Evolutionary conservation across 1,140 invertebrate species (phyloP), one percentile per base, ranked within the genome.

Genomic region (Popillia japonica): DNA sequence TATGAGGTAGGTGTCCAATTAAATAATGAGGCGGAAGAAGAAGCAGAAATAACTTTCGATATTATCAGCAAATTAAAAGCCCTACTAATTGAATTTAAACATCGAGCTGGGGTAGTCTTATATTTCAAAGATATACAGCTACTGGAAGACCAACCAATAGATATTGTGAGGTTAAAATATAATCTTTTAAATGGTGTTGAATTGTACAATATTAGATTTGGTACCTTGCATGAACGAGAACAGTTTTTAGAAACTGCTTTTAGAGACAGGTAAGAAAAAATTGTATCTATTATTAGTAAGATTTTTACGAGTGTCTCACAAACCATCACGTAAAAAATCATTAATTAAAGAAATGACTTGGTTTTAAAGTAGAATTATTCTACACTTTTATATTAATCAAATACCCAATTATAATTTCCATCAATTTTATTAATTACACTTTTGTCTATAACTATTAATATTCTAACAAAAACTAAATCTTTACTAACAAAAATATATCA

Each of bases 131-230:
- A 44, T 44, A 11, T 44, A 44, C 2, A 44, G 6, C 42, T 44
- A 44, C 14, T 44, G 14, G 42, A 44, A n/a, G 42, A 44, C 42
- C 42, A n/a, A 44, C 14, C 42, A 7, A n/a, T 44, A 2, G 42
- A 55, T 55, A 55, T 14, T 55, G 48, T 55, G 48, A 44, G 48
- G n/a, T 14, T 55, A 55, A 55, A n/a, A 55, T 14, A 55, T 55
- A 55, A 55, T 55, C 48, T 55, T n/a, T 14, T n/a, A n/a, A 55
- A 55, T 55, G 11, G 9, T n/a, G 14, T 55, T n/a, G 48, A 55
- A n/a, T 55, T 55, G 14, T 55, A 55, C 17, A 55, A 55, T 11
- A 14, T 55, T 55, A 55, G 48, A 44, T 44, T 55, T 55, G 48
- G 48, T n/a, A 14, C 48, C 10, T 17, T n/a, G 14, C 48, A 55